Conservation (phyloP, 2,113 vertebrate genomes). For the Circaetus gallicus region DNA sequence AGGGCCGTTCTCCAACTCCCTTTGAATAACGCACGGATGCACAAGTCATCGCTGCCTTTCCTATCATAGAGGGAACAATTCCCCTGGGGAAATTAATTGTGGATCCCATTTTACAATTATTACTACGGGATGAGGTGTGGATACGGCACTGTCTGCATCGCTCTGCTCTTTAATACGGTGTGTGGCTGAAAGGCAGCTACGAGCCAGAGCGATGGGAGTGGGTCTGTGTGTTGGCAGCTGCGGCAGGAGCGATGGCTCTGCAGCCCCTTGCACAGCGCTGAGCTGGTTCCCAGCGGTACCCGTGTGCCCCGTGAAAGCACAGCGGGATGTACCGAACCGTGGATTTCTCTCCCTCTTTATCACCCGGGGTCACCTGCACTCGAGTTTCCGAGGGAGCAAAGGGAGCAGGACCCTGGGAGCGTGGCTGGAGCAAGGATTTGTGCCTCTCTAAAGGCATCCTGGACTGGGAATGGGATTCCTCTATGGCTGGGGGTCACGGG, state of each 20-base stretch:
- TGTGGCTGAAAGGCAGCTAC: neutral
- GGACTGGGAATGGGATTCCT: neutral
- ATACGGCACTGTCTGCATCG: rapidly evolving
- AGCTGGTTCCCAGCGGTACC: neutral
- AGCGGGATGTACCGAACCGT: rapidly evolving
- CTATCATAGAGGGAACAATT: rapidly evolving
- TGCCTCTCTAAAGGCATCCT: neutral
- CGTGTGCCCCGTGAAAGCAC: neutral
- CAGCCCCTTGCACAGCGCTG: neutral
- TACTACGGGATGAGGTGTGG: neutral
- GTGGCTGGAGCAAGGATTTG: neutral
- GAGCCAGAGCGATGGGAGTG: neutral
- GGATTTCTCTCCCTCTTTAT: neutral
- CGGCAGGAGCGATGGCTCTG: rapidly evolving
- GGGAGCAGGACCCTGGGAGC: neutral
- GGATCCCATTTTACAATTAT: neutral
- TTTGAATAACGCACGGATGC: rapidly evolving
- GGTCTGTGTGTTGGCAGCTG: neutral
- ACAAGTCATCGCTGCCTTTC: rapidly evolving
- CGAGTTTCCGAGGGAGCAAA: rapidly evolving
- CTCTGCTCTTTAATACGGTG: rapidly evolving
- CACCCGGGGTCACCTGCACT: neutral
- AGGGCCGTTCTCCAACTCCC: neutral
- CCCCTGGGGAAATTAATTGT: rapidly evolving
- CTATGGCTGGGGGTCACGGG: neutral